phyloP scores from a whole-genome alignment of 2,888 invertebrate species.

The Teleogryllus oceanicus region DNA sequence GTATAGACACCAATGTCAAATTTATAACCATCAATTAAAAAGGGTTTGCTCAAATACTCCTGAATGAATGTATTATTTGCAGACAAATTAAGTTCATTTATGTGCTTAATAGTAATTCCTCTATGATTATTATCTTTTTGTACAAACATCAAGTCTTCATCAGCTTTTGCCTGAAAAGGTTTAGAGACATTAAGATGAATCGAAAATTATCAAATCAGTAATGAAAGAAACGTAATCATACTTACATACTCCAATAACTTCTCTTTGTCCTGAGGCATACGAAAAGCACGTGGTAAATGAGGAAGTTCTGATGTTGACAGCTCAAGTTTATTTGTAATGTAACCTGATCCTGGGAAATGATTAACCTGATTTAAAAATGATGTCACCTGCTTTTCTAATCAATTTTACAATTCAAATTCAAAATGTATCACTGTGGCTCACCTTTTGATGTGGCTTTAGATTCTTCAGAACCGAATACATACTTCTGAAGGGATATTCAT shows the following conservation, averaged over 20 bases:
- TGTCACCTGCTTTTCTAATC: background rate
- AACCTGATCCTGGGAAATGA: constrained; percentile 92
- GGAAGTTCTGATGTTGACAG: constrained; percentile 74
- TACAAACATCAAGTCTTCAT: constrained; percentile 76
- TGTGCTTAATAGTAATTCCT: constrained; percentile 71
- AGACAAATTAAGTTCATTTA: constrained; percentile 66
- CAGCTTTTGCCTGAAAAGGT: constrained; percentile 49
- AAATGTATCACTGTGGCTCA: constrained; percentile 37
- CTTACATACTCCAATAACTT: constrained; percentile 65
- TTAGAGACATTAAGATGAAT: background rate
- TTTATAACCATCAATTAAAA: constrained; percentile 87
- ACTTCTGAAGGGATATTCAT: constrained; percentile 81
- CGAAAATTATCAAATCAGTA: background rate
- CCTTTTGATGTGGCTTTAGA: constrained; percentile 67
- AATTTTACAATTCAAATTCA: background rate
- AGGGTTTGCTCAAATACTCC: constrained; percentile 83
- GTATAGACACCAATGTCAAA: constrained; percentile 97
- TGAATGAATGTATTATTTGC: constrained; percentile 80
- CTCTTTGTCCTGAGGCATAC: constrained; percentile 71
- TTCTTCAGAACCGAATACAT: constrained; percentile 55
- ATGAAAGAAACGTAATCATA: constrained; percentile 23
- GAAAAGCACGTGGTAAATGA: constrained; percentile 84
- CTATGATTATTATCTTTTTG: constrained; percentile 91
- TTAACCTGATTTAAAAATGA: constrained; percentile 61
- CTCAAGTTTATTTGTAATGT: constrained; percentile 86